phyloP scores from a whole-genome alignment of 2,888 invertebrate genomes.

The Caenorhabditis japonica region DNA sequence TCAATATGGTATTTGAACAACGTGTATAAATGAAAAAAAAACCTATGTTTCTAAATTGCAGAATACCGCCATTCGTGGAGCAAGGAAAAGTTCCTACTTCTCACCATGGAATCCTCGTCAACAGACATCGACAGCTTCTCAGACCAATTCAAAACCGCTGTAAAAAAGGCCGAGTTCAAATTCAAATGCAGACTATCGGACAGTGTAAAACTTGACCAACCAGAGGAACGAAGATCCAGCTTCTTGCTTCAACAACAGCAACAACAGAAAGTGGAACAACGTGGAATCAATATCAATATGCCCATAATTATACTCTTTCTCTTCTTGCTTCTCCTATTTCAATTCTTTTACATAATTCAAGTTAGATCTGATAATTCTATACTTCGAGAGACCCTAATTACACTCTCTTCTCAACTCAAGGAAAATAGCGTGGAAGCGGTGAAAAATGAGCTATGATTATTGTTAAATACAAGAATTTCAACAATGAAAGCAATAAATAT shows the following conservation, averaged over 20 bases:
- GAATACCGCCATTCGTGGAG: constrained; percentile 67
- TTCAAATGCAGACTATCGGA: constrained; percentile 60
- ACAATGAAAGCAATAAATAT: background rate
- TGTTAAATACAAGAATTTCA: background rate
- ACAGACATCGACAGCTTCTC: constrained; percentile 61
- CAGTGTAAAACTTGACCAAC: constrained; percentile 46
- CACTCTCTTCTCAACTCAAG: constrained; percentile 31
- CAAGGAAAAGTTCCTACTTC: constrained; percentile 68
- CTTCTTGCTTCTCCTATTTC: constrained; percentile 34
- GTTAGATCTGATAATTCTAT: constrained; percentile 39
- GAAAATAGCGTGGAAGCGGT: constrained; percentile 10
- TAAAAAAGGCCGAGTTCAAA: constrained; percentile 63
- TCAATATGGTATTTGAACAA: constrained; percentile 62
- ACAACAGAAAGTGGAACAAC: background rate
- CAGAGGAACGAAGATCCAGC: constrained; percentile 57
- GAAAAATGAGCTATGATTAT: constrained; percentile 21
- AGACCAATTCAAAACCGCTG: constrained; percentile 57
- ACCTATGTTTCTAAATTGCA: constrained; percentile 23
- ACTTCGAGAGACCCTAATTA: constrained; percentile 27
- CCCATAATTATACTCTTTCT: constrained; percentile 31
- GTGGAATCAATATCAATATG: constrained; percentile 21
- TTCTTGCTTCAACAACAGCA: constrained; percentile 45
- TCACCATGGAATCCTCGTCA: constrained; percentile 62
- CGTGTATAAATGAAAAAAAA: background rate
- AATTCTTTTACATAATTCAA: constrained; percentile 47